phyloP scores from a whole-genome alignment of 1,140 invertebrate genomes.

The Lepidurus couesii region DNA sequence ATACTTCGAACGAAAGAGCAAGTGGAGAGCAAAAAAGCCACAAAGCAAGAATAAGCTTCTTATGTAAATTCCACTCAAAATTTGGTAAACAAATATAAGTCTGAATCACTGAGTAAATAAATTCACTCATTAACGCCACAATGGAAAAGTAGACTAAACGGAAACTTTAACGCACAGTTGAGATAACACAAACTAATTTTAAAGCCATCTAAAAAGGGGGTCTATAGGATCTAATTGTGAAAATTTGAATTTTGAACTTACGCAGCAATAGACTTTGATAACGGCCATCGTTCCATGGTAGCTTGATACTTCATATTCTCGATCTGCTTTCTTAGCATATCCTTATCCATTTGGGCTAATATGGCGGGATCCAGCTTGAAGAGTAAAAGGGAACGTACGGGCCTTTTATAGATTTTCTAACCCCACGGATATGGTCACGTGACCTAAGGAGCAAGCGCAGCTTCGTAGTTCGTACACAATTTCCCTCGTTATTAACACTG shows the following conservation, averaged over 20 bases:
- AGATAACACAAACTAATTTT: too few species aligned
- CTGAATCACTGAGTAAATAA: too few species aligned
- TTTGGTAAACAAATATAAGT: too few species aligned
- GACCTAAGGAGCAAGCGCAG: conserved; percentile 12
- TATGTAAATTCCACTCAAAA: too few species aligned
- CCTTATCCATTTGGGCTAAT: conserved; percentile 90
- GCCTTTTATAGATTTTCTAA: conserved; percentile 25
- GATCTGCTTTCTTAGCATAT: conserved; percentile 93
- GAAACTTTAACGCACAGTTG: too few species aligned
- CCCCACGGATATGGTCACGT: background rate
- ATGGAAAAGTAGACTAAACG: too few species aligned
- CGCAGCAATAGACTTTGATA: conserved; percentile 89
- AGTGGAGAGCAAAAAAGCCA: too few species aligned
- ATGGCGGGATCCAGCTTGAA: conserved; percentile 78
- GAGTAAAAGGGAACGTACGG: conserved; percentile 25
- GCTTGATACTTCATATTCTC: conserved; percentile 95
- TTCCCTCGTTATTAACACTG: too few species aligned
- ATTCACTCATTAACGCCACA: too few species aligned
- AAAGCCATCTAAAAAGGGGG: too few species aligned
- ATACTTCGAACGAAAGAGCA: too few species aligned
- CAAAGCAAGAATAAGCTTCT: too few species aligned
- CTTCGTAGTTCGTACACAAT: background rate
- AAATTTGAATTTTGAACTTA: conserved; percentile 58
- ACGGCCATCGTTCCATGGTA: conserved; percentile 89
- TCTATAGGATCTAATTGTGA: background rate